Percentiles rank a stretch among this genome's conserved stretches.
Conservation (phyloP, 2,888 invertebrate species). For the Drosophila colorata region DNA sequence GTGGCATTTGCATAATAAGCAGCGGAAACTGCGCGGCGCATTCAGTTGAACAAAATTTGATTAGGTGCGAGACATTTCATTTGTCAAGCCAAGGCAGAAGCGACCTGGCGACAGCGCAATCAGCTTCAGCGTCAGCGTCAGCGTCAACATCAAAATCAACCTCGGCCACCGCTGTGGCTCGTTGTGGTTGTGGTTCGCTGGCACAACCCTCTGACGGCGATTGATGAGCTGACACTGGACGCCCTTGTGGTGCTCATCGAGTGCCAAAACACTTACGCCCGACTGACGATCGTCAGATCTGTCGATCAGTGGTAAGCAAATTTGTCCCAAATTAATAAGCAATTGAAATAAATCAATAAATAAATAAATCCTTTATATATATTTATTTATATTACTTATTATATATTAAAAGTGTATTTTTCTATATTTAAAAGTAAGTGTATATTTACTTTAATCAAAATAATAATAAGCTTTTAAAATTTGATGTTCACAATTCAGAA, state of each 20-base stretch:
- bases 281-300: no score
- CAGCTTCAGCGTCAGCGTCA: constrained; percentile 10
- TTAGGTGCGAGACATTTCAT: constrained; percentile 75
- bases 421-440: no score
- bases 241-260: constrained; percentile 23
- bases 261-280: no score
- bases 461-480: neutral
- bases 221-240: constrained; percentile 66
- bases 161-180: constrained; percentile 44
- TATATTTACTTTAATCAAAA: neutral
- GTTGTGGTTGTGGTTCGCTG: constrained; percentile 29
- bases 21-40: constrained; percentile 65
- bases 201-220: constrained; percentile 63
- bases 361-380: no score
- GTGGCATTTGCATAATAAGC: constrained; percentile 72
- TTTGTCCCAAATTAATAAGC: neutral
- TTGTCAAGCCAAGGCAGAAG: constrained; percentile 57
- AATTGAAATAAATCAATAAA: neutral
- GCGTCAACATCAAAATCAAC: constrained; percentile 18
- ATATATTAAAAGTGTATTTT: no score
- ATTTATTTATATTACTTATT: no score
- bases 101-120: constrained; percentile 48
- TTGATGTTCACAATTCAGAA: neutral
- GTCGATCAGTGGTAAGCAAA: constrained; percentile 32
- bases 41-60: constrained; percentile 74